Percentiles rank a stretch among this genome's conserved stretches.
Conservation (phyloP, 2,797 vertebrate genomes). For the Intellagama lesueurii region DNA sequence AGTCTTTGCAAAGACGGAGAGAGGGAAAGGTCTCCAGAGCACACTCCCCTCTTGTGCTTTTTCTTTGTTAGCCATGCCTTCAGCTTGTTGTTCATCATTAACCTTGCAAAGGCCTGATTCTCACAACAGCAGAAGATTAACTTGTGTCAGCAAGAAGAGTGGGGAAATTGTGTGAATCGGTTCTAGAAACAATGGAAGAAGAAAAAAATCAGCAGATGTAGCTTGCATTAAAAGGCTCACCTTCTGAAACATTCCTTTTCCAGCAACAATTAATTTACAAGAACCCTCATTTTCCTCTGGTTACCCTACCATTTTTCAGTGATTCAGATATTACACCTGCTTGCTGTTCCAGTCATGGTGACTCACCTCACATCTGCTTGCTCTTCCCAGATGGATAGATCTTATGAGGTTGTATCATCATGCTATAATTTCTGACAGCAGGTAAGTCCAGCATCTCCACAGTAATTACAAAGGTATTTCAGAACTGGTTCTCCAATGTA, state of each 20-base stretch:
- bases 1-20: not conserved
- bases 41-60: too few relatives aligned
- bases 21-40: not conserved
- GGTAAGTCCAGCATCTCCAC: not conserved
- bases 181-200: not conserved
- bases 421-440: not conserved
- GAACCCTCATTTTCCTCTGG: not conserved
- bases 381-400: not conserved
- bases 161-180: too few relatives aligned
- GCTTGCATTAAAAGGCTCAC: not conserved
- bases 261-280: not conserved
- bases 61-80: not conserved
- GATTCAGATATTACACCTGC: not conserved
- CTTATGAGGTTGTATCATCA: not conserved
- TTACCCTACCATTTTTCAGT: not conserved
- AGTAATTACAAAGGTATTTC: not conserved
- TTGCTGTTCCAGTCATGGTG: too few relatives aligned
- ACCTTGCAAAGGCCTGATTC: not conserved
- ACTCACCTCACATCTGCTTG: too few relatives aligned
- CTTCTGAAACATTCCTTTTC: conserved; percentile 9
- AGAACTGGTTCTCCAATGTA: not conserved
- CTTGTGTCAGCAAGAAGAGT: too few relatives aligned
- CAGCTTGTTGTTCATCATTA: not conserved
- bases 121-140: not conserved
- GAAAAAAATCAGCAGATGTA: not conserved